Evolutionary conservation across 2,888 invertebrate genomes (phyloP).

Genomic region (Drosophila monieri): DNA sequence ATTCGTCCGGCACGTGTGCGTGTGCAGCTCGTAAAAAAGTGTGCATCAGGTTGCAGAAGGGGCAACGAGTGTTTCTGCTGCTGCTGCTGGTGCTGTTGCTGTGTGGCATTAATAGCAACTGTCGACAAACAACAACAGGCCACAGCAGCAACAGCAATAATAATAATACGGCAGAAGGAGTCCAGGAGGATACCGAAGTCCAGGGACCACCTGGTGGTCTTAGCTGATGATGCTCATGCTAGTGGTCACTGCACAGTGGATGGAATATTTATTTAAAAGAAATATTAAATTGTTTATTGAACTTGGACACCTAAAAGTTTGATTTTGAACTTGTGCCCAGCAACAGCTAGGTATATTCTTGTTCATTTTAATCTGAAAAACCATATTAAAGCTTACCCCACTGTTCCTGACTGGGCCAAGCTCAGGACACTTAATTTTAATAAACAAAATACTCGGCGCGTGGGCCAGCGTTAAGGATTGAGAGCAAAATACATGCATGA

Average conservation of each 20-base stretch:
- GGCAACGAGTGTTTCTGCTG: slow-evolving; percentile 1
- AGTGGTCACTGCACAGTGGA: slow-evolving; percentile 48
- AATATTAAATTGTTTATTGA: too few relatives aligned
- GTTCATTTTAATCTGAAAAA: not conserved
- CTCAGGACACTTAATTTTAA: slow-evolving; percentile 72
- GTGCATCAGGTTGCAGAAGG: slow-evolving; percentile 72
- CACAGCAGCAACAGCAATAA: slow-evolving; percentile 23
- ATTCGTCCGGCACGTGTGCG: slow-evolving; percentile 67
- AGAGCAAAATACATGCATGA: not conserved
- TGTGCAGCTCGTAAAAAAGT: slow-evolving; percentile 72
- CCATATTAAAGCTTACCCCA: slow-evolving; percentile 15
- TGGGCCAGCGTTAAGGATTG: slow-evolving; percentile 31
- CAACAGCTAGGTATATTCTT: not conserved
- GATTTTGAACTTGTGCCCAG: not conserved
- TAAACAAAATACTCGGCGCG: slow-evolving; percentile 71
- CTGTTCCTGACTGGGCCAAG: slow-evolving; percentile 32
- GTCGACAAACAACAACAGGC: slow-evolving; percentile 67
- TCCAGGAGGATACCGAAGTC: slow-evolving; percentile 8
- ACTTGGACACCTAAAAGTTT: too few relatives aligned
- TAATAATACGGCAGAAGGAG: slow-evolving; percentile 38
- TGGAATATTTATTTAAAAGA: not conserved
- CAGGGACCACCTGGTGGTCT: slow-evolving; percentile 65
- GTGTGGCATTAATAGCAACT: slow-evolving; percentile 75
- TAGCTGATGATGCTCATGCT: slow-evolving; percentile 16
- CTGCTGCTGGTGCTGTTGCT: slow-evolving; percentile 20